Percentiles rank a stretch among this genome's conserved stretches.
Conservation (phyloP, 1,140 invertebrate species). For the Druon quercuslanigerum region DNA sequence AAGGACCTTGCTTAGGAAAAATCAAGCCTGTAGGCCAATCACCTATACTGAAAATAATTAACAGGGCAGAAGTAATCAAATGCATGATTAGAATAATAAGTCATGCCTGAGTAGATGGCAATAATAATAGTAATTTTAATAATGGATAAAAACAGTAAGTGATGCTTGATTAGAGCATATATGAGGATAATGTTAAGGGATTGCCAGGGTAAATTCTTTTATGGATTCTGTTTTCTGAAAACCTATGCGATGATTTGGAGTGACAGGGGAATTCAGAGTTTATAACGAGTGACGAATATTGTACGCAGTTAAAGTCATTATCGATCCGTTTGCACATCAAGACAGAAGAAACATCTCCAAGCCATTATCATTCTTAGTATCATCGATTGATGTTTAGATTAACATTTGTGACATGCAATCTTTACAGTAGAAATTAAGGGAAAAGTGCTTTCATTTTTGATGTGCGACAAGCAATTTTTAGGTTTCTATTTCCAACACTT, state of each 20-base stretch:
- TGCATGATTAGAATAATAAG: no score
- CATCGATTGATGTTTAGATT: constrained; percentile 34
- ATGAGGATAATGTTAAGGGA: background rate
- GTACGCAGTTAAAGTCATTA: constrained; percentile 29
- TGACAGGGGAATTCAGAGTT: constrained; percentile 10
- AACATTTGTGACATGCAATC: constrained; percentile 16
- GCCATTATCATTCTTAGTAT: constrained; percentile 36
- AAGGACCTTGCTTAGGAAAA: no score
- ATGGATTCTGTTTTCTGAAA: constrained; percentile 19
- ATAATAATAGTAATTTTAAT: no score
- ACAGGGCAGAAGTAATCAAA: no score
- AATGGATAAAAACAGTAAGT: background rate
- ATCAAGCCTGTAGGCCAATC: no score
- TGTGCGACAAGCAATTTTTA: no score
- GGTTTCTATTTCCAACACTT: no score
- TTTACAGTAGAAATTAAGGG: background rate
- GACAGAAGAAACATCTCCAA: constrained; percentile 41
- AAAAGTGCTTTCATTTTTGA: no score
- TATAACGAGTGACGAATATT: constrained; percentile 21
- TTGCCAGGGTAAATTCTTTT: constrained; percentile 9
- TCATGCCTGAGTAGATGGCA: no score
- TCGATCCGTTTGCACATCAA: constrained; percentile 43
- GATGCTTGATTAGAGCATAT: background rate
- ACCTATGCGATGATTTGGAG: background rate
- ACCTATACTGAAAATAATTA: no score